Percentiles rank a stretch among this genome's conserved stretches.
Conservation (phyloP, 1,140 invertebrate species). For the Archivesica marissinica region DNA sequence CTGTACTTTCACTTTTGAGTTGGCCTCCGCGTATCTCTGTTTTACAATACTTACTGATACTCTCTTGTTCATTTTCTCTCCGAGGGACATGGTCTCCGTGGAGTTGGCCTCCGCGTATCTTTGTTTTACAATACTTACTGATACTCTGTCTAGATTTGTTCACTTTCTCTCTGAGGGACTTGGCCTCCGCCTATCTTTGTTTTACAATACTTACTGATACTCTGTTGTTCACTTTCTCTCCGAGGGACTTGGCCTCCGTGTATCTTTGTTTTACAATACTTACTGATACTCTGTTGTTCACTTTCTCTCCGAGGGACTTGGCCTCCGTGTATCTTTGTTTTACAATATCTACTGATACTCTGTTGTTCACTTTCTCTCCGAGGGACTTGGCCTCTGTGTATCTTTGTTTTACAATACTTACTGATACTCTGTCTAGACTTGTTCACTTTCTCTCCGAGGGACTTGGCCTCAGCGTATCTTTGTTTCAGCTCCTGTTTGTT, state of each 20-base stretch:
- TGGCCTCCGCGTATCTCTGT: too few relatives aligned
- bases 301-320: slow-evolving; percentile 81
- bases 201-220: slow-evolving; percentile 83
- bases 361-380: slow-evolving; percentile 80
- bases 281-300: slow-evolving; percentile 78
- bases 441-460: slow-evolving; percentile 81
- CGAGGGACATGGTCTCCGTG: too few relatives aligned
- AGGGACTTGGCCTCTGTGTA: slow-evolving; percentile 82
- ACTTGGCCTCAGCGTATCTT: slow-evolving; percentile 82
- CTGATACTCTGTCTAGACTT: slow-evolving; percentile 80
- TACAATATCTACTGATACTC: slow-evolving; percentile 79
- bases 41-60: slow-evolving; percentile 84
- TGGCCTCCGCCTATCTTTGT: too few relatives aligned
- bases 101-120: slow-evolving; percentile 83
- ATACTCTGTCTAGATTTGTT: slow-evolving; percentile 80
- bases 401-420: slow-evolving; percentile 80
- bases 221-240: slow-evolving; percentile 80
- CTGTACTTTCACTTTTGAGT: too few relatives aligned
- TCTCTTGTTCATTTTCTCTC: slow-evolving; percentile 80
- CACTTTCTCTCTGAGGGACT: too few relatives aligned
- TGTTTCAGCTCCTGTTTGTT: slow-evolving; percentile 81
- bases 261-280: slow-evolving; percentile 80
- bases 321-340: slow-evolving; percentile 81
- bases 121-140: slow-evolving; percentile 82
- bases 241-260: slow-evolving; percentile 81